Evolutionary conservation across 2,113 vertebrate species (phyloP).

Genomic region (Alethe diademata): DNA sequence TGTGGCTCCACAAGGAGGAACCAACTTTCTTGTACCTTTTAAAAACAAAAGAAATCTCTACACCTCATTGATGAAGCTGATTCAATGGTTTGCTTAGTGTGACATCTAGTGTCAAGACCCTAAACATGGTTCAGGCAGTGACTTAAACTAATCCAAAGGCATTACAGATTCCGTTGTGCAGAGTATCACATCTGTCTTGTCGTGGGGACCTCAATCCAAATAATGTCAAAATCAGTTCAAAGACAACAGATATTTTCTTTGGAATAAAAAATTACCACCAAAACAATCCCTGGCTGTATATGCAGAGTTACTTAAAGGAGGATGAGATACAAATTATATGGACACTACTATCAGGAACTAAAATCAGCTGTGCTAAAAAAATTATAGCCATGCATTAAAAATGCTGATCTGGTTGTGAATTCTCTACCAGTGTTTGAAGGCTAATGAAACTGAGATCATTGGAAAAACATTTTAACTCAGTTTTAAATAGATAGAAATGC

Average conservation of each 20-base stretch:
- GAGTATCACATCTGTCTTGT: neutral
- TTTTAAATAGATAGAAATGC: neutral
- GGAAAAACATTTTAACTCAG: neutral
- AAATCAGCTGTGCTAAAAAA: neutral
- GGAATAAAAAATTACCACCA: neutral
- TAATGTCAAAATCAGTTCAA: neutral
- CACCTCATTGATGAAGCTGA: neutral
- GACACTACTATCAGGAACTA: neutral
- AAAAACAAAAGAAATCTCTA: neutral
- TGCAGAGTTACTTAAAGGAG: neutral
- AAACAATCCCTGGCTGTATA: neutral
- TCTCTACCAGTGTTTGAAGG: neutral
- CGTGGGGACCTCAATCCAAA: neutral
- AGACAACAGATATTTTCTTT: neutral
- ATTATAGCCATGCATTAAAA: neutral
- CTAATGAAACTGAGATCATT: neutral
- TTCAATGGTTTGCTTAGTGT: slow-evolving; percentile 60
- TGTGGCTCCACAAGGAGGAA: neutral
- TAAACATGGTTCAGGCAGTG: neutral
- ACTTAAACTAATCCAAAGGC: neutral
- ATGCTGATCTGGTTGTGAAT: neutral
- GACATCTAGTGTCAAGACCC: slow-evolving; percentile 70
- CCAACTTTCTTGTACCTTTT: neutral
- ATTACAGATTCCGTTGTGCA: neutral
- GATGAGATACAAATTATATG: neutral